phyloP scores from a whole-genome alignment of 2,888 invertebrate genomes.

The Biston stratarius region DNA sequence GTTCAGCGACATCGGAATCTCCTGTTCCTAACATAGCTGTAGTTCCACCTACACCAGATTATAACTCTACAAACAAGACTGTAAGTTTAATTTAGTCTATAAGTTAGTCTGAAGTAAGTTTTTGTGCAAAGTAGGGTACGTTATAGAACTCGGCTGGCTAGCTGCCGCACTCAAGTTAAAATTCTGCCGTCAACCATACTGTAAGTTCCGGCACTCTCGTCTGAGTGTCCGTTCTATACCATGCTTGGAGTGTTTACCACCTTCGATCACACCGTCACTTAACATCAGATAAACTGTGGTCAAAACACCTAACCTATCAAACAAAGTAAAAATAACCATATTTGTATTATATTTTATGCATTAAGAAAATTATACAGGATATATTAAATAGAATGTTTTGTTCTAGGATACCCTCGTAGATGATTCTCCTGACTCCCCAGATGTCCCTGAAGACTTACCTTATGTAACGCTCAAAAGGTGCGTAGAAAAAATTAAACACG shows the following conservation, averaged over 20 bases:
- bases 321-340: no score
- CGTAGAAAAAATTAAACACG: conserved; percentile 2
- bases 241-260: no score
- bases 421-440: conserved; percentile 90
- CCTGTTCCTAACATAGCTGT: conserved; percentile 90
- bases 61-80: conserved; percentile 77
- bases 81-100: conserved; percentile 56
- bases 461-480: conserved; percentile 89
- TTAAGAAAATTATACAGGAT: background rate
- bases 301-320: no score
- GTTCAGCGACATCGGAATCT: conserved; percentile 74
- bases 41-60: conserved; percentile 91
- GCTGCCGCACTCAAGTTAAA: no score
- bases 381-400: background rate
- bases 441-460: conserved; percentile 90
- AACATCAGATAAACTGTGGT: no score
- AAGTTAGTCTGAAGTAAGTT: no score
- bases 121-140: no score
- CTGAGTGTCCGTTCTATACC: no score
- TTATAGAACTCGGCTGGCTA: no score
- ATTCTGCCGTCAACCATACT: no score
- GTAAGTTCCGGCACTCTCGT: no score
- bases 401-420: conserved; percentile 85
- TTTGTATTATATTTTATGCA: background rate
- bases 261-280: no score